These are phyloP conservation scores for Prionailurus viverrinus DNA, from an alignment of 2,113 vertebrate genomes.

Conservation along the genomic window DNA sequence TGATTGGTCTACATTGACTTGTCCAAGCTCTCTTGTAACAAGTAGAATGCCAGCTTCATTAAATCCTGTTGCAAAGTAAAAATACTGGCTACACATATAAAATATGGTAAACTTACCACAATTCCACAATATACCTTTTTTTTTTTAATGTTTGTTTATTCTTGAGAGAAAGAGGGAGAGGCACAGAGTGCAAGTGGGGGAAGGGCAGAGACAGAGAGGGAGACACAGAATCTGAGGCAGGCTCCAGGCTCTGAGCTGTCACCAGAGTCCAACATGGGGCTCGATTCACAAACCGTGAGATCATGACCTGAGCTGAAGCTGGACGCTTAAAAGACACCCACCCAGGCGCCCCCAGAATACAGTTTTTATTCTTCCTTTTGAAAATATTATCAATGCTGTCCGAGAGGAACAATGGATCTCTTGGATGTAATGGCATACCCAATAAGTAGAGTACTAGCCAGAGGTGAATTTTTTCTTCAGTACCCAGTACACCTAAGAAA, in stretches of 20 bases:
- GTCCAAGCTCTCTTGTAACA: background rate
- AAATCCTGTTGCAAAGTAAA: constrained; percentile 40
- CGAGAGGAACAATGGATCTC: background rate
- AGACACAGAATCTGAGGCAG: too few relatives aligned
- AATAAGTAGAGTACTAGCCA: background rate
- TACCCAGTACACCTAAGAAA: constrained; percentile 1
- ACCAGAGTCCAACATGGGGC: too few relatives aligned
- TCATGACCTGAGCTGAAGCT: too few relatives aligned
- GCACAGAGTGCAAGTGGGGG: too few relatives aligned
- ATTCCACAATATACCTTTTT: background rate
- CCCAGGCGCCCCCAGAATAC: background rate
- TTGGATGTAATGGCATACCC: background rate
- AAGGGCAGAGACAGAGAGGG: too few relatives aligned
- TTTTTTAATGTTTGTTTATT: too few relatives aligned
- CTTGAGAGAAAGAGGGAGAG: too few relatives aligned
- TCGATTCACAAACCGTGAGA: too few relatives aligned
- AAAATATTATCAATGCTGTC: background rate
- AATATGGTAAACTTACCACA: background rate
- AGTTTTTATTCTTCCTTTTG: constrained; percentile 29
- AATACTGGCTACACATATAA: background rate
- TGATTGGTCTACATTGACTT: background rate
- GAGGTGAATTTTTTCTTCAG: constrained; percentile 26
- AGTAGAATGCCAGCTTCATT: background rate
- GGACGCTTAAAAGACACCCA: too few relatives aligned
- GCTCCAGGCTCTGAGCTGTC: too few relatives aligned